A percentile compares a stretch with the other conserved stretches of the same genome.
phyloP scores from a whole-genome alignment of 2,113 vertebrate genomes.

The Podiceps cristatus region DNA sequence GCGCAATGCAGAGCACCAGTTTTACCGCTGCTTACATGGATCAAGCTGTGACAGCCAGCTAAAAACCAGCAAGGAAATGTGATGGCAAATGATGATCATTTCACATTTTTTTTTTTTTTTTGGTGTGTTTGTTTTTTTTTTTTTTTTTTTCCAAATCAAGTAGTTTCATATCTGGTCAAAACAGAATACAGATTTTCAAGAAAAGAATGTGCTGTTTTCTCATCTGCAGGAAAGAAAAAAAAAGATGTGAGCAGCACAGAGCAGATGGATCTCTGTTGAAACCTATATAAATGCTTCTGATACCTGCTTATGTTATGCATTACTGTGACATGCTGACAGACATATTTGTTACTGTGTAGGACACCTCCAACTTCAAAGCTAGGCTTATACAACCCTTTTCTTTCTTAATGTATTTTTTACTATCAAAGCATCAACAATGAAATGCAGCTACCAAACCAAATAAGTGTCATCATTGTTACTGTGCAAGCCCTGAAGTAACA shows the following conservation, averaged over 20 bases:
- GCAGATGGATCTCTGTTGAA: not conserved
- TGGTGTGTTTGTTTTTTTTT: too few relatives aligned
- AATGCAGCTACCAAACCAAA: not conserved
- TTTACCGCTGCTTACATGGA: not conserved
- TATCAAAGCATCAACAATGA: not conserved
- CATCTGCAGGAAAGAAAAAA: not conserved
- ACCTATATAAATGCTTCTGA: not conserved
- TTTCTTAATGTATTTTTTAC: not conserved
- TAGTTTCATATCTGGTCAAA: not conserved
- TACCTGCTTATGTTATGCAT: not conserved
- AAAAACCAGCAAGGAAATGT: not conserved
- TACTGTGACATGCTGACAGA: not conserved
- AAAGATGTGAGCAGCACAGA: not conserved
- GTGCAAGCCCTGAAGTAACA: not conserved
- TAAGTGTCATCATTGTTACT: not conserved
- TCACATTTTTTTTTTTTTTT: not conserved
- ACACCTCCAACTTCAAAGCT: not conserved
- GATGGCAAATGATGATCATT: not conserved
- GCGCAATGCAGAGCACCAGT: not conserved
- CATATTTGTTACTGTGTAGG: not conserved
- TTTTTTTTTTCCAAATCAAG: too few relatives aligned
- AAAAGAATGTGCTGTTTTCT: not conserved
- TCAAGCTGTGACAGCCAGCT: not conserved
- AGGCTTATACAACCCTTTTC: not conserved
- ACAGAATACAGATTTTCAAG: not conserved